Percentiles rank a stretch among this genome's conserved stretches.
Conservation (phyloP, 92 coral and sea anemone genomes). For the Chrysogorgia sp. region DNA sequence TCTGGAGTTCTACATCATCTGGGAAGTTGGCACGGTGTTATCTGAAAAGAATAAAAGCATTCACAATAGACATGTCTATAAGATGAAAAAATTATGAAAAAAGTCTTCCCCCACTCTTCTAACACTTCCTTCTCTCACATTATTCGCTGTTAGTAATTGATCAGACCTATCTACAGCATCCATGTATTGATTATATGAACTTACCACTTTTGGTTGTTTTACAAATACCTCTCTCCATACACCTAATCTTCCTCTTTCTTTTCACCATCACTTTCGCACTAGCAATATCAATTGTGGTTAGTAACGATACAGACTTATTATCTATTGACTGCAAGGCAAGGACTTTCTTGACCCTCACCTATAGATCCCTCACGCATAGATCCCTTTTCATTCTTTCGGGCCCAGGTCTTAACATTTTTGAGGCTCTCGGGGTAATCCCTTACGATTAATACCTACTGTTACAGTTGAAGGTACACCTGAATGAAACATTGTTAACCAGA, state of each 20-base stretch:
- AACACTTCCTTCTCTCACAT: constrained; percentile 44
- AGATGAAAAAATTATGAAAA: constrained; percentile 68
- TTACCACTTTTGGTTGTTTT: constrained; percentile 55
- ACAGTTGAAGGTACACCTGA: constrained; percentile 60
- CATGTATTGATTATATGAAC: constrained; percentile 58
- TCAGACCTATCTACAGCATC: constrained; percentile 64
- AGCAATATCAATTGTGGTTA: no score
- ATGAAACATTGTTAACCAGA: constrained; percentile 54
- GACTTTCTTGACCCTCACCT: constrained; percentile 42
- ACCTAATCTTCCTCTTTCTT: no score
- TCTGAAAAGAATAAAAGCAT: constrained; percentile 49
- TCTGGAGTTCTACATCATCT: no score
- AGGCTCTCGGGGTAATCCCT: constrained; percentile 58
- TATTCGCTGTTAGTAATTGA: constrained; percentile 43
- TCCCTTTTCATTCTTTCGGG: constrained; percentile 46
- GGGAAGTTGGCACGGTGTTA: constrained; percentile 35
- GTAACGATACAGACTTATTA: no score
- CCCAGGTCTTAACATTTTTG: constrained; percentile 68
- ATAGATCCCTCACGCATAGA: constrained; percentile 57
- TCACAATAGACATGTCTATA: constrained; percentile 51
- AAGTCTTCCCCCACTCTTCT: constrained; percentile 70
- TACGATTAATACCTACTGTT: constrained; percentile 50
- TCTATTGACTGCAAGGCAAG: constrained; percentile 63
- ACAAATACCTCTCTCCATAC: no score
- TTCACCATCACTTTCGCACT: no score